Percentiles rank a stretch among this genome's conserved stretches.
Evolutionary conservation across 37 sponge, comb jelly and placozoan species (phyloP).

Genomic region (Trichoplax adhaerens): DNA sequence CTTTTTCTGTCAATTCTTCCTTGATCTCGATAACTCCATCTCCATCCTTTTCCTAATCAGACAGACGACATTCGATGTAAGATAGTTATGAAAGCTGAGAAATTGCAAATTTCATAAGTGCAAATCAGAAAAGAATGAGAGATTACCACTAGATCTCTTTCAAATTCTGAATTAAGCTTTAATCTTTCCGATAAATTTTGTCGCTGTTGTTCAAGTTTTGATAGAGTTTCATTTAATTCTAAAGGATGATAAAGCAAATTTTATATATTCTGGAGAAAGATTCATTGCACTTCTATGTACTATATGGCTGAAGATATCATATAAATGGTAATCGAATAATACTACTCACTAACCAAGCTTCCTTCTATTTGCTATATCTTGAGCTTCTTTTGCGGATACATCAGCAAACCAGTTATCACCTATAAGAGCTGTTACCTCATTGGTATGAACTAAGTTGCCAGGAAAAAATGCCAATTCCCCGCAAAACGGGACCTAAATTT

Average conservation of each 20-base stretch:
- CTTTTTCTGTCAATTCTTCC: slow-evolving; percentile 20
- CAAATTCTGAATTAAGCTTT: slow-evolving; percentile 17
- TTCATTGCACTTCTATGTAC: slow-evolving; percentile 7
- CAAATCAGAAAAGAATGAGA: too few relatives aligned
- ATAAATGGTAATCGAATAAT: neutral
- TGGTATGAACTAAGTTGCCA: slow-evolving; percentile 70
- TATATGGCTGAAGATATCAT: slow-evolving; percentile 2
- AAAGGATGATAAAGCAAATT: neutral
- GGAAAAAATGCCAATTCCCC: slow-evolving; percentile 64
- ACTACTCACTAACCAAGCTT: slow-evolving; percentile 20
- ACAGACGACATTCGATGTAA: neutral
- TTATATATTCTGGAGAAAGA: neutral
- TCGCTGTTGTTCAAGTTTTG: slow-evolving; percentile 19
- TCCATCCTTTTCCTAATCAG: slow-evolving; percentile 7
- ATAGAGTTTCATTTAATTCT: slow-evolving; percentile 14
- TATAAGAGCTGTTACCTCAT: slow-evolving; percentile 66
- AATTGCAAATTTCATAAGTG: too few relatives aligned
- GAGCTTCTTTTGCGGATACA: slow-evolving; percentile 48
- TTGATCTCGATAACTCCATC: slow-evolving; percentile 34
- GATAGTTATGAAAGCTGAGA: too few relatives aligned
- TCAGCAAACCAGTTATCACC: slow-evolving; percentile 91
- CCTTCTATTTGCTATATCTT: slow-evolving; percentile 46
- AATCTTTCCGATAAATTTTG: slow-evolving; percentile 21
- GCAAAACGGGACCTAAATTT: slow-evolving; percentile 50
- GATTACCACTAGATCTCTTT: slow-evolving; percentile 1